These are phyloP conservation scores for Mus caroli DNA, from an alignment of 2,797 vertebrate genomes.

Conservation along the genomic window DNA sequence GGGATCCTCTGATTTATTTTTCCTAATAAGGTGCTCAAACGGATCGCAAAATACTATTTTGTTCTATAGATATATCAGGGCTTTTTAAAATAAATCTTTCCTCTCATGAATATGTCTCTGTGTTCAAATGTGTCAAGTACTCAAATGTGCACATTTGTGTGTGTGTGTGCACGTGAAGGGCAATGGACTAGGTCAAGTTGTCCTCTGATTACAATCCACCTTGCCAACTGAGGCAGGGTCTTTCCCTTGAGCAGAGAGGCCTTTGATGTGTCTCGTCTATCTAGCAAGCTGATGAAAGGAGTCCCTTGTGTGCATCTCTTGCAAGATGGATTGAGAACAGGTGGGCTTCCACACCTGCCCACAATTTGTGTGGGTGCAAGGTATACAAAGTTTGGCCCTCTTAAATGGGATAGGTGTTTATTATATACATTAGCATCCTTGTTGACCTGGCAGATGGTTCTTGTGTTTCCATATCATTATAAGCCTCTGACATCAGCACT, in stretches of 20 bases:
- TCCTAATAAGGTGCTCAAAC: constrained; percentile 74
- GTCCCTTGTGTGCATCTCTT: too few species aligned
- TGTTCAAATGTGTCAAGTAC: neutral
- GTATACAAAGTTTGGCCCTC: neutral
- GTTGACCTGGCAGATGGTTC: neutral
- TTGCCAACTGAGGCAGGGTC: neutral
- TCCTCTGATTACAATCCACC: neutral
- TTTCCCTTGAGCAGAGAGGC: neutral
- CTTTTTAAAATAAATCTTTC: neutral
- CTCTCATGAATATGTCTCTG: too few species aligned
- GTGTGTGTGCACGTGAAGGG: neutral
- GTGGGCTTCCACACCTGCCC: neutral
- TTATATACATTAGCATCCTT: neutral
- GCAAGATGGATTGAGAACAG: neutral
- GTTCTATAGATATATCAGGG: neutral
- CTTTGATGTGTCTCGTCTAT: neutral
- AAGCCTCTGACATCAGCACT: neutral
- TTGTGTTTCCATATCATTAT: constrained; percentile 5
- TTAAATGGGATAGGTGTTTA: neutral
- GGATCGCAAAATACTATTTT: constrained; percentile 59
- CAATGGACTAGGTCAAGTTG: neutral
- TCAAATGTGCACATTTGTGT: neutral
- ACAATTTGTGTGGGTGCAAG: neutral
- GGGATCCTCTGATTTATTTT: constrained; percentile 64
- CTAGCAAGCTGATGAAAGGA: neutral